A percentile compares a stretch with the other conserved stretches of the same genome.
phyloP scores from a whole-genome alignment of 2,113 vertebrate species.

The Bubo bubo region DNA sequence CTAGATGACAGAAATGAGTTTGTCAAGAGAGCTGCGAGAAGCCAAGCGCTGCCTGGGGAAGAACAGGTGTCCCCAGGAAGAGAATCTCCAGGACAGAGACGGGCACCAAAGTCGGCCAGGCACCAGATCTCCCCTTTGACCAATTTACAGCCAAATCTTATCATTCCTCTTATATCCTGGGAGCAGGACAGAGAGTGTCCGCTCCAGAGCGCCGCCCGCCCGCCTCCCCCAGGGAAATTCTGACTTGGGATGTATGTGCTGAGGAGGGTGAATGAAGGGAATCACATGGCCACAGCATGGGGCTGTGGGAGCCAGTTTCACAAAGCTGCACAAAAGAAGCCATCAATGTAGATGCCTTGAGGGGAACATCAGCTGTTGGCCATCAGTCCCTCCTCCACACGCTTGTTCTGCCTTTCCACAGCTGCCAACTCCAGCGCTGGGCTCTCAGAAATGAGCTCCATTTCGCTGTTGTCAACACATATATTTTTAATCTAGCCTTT shows the following conservation, averaged over 20 bases:
- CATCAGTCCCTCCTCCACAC: not conserved
- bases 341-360: not conserved
- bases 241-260: not conserved
- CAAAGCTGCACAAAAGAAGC: not conserved
- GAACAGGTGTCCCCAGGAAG: not conserved
- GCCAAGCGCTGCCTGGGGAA: not conserved
- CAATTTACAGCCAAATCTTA: not conserved
- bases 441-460: not conserved
- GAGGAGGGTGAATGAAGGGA: not conserved
- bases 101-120: not conserved
- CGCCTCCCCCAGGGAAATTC: not conserved
- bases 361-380: conserved; percentile 54
- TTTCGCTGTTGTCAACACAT: not conserved
- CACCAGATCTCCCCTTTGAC: too few species aligned
- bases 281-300: not conserved
- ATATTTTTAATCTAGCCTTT: conserved; percentile 37
- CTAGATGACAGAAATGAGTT: not conserved
- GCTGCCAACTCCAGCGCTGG: not conserved
- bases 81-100: accelerated
- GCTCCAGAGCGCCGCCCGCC: accelerated
- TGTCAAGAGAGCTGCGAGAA: not conserved
- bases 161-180: not conserved
- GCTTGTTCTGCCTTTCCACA: not conserved
- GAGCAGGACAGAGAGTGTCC: not conserved
- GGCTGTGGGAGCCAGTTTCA: not conserved